phyloP scores from a whole-genome alignment of 2,797 vertebrate genomes.

The Helicolenus hilgendorfi region DNA sequence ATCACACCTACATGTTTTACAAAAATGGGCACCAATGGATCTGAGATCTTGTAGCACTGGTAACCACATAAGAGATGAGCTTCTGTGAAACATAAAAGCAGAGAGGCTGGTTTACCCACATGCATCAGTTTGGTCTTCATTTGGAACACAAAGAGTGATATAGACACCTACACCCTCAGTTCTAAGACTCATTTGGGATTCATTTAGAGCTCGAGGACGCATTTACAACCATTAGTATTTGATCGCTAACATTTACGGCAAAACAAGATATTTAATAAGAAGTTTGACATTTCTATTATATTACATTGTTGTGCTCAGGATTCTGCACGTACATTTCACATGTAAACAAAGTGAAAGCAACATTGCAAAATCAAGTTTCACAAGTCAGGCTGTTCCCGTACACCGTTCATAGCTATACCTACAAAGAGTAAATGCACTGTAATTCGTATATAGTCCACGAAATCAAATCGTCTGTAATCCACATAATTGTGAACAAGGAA shows the following conservation, averaged over 20 bases:
- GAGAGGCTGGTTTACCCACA: neutral
- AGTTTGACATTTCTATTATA: neutral
- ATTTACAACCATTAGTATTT: neutral
- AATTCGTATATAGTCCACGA: too few species aligned
- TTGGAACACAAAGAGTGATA: neutral
- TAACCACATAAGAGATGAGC: constrained; percentile 1
- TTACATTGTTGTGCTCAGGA: neutral
- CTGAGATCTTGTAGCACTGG: neutral
- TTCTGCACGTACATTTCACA: neutral
- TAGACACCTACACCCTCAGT: neutral
- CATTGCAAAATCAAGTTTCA: neutral
- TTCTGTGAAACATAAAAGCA: neutral
- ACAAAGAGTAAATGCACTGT: too few species aligned
- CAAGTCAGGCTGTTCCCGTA: neutral
- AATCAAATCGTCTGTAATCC: too few species aligned
- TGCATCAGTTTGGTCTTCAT: neutral
- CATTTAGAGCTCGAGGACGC: neutral
- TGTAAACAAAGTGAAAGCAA: neutral
- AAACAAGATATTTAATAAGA: neutral
- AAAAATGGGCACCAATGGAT: neutral
- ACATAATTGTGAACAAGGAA: too few species aligned
- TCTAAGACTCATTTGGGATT: neutral
- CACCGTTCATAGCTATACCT: too few species aligned
- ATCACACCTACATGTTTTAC: constrained; percentile 4
- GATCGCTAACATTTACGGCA: neutral